Base-by-base conservation (phyloP, 1,140 invertebrate genomes). In the Drosophila ananassae region DNA sequence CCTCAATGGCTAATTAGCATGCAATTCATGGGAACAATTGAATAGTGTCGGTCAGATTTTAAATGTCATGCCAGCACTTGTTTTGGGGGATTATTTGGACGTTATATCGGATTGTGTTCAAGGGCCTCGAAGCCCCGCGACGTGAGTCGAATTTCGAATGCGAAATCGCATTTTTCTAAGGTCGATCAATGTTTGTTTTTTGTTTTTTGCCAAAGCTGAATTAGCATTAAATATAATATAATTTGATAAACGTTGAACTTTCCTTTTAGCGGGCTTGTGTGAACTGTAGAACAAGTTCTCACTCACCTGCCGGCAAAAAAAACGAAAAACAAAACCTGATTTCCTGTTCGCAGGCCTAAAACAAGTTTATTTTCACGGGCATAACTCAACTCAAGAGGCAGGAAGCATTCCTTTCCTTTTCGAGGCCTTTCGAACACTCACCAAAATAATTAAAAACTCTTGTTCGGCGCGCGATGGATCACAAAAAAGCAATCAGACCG, bases 21-120 rank as follows among this genome's bases (percentile, higher is more conserved):
- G 80, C 80, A 77, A 85, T 84, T 73, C 80, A 85, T 50, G 56
- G 53, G 37, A 77, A 81, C 77, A 85, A 84, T 87, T 87, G 77
- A 71, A 76, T 72, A 72, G 67, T 76, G 77, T 67, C 60, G 78
- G 57, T 55, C 78, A 71, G 53, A 69, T 62, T 41, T 81, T 85
- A 81, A 79, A 85, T 84, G 80, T 84, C 81, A 79, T 79, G 79
- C 71, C 52, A 21, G 55, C 77, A 79, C 73, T 79, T 61, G 57
- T 57, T 60, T 61, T 63, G 21, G 34, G 44, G 71, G 52, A 73
- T 73, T 73, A 73, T 73, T 55, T 62, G 50, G 48, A 54, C 48
- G 53, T 57, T 57, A 56, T 30, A 77, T 32, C 8, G 50, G 56
- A 61, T 66, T 30, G 48, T 61, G 41, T 56, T 68, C 77, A 80